phyloP scores from a whole-genome alignment of 2,888 invertebrate species.

The Hesperia comma region DNA sequence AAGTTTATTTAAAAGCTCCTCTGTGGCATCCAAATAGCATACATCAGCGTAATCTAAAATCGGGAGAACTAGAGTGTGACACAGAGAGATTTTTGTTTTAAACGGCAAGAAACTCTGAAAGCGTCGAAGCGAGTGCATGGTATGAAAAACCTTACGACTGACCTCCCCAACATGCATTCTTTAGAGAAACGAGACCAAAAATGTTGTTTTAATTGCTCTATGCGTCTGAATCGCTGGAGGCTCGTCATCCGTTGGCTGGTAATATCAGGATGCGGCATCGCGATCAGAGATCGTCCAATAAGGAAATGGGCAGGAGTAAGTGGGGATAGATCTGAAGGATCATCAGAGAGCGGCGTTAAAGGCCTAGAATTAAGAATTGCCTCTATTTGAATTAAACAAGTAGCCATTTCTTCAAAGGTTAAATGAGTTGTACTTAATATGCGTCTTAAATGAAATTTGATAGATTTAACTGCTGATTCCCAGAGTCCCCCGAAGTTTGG shows the following conservation, averaged over 20 bases:
- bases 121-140: too few species aligned
- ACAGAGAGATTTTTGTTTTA: too few species aligned
- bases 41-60: too few species aligned
- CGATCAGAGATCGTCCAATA: slow-evolving; percentile 33
- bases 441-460: slow-evolving; percentile 7
- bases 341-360: not conserved
- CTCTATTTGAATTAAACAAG: not conserved
- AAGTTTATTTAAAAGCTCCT: too few species aligned
- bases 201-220: slow-evolving; percentile 8
- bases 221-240: not conserved
- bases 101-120: too few species aligned
- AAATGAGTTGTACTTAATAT: not conserved
- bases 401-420: not conserved
- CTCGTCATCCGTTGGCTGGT: not conserved
- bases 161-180: too few species aligned
- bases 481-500: slow-evolving; percentile 10
- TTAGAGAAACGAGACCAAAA: slow-evolving; percentile 17
- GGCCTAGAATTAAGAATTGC: slow-evolving; percentile 13
- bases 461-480: slow-evolving; percentile 9
- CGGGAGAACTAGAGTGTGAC: too few species aligned
- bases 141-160: too few species aligned
- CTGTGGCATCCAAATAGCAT: too few species aligned
- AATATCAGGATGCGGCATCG: slow-evolving; percentile 11
- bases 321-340: slow-evolving; percentile 24
- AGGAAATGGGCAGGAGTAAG: slow-evolving; percentile 37